Evolutionary conservation across 2,888 invertebrate species (phyloP).

Genomic region (Heliconius ethilla): DNA sequence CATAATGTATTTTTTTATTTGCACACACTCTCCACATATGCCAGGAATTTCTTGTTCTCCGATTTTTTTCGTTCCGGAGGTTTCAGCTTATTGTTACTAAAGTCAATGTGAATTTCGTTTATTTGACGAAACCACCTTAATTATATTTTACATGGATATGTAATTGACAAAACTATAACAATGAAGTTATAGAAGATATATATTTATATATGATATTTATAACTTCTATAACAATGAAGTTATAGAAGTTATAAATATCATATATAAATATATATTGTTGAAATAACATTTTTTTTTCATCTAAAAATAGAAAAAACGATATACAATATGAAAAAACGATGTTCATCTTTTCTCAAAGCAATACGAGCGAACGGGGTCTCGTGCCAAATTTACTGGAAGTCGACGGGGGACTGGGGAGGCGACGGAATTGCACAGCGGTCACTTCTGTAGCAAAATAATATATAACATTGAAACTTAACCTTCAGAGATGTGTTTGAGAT

Average conservation of each 20-base stretch:
- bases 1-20: too few species aligned
- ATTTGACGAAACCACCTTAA: background rate
- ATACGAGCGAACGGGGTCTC: conserved; percentile 44
- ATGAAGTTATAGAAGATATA: too few species aligned
- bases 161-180: background rate
- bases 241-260: too few species aligned
- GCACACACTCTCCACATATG: too few species aligned
- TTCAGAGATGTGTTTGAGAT: conserved; percentile 22
- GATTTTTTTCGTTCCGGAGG: too few species aligned
- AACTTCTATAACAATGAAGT: background rate
- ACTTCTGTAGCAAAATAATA: conserved; percentile 37
- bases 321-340: conserved; percentile 34
- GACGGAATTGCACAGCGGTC: conserved; percentile 48
- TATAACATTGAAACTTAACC: conserved; percentile 28
- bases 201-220: too few species aligned
- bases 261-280: background rate
- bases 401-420: too few species aligned
- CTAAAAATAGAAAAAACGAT: conserved; percentile 20
- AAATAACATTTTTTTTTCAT: conserved; percentile 16
- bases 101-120: background rate
- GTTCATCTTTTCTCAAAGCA: conserved; percentile 40
- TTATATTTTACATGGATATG: background rate
- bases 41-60: too few species aligned
- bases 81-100: too few species aligned
- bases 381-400: conserved; percentile 62